Base-by-base conservation (phyloP, 2,888 invertebrate genomes). In the Villa cingulata region DNA sequence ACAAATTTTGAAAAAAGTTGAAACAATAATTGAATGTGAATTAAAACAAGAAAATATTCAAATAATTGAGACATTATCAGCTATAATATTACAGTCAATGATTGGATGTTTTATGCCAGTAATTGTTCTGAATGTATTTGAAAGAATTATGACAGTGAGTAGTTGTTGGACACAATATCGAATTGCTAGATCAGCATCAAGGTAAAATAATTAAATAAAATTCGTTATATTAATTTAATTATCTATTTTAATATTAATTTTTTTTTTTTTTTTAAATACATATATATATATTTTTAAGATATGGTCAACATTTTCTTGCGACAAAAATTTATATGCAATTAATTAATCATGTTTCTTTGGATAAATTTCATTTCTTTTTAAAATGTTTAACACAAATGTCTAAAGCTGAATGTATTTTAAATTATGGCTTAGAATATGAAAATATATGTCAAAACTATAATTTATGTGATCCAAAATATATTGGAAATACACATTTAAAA, bases 291-390 rank as follows among this genome's bases (percentile, higher is more conserved):
- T n/a, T n/a, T 14, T 44, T 54, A 49, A 77, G 79, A 46, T 87
- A 86, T 62, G 86, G 86, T 0, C 88, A 89, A 63, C 86, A 86
- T 59, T 73, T 73, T 43, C 69, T 86, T 20, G 85, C 85, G 0
- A 76, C 80, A 0, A 68, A 70, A 7, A 75, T 87, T 32, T 76
- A 84, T 57, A 68, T 73, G 23, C 72, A 73, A 40, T 66, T 87
- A 27, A 74, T 78, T 3, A 77, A 77, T 41, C 74, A 79, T 54
- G 86, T 86, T 1, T 86, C 88, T 16, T 86, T 87, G 32, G 94
- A 94, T 61, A 83, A 89, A 57, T 78, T 86, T 42, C 86, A 91
- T 60, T 88, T 90, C 61, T 95, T 92, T 85, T 68, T 94, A 45
- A 77, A 81, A 0, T 85, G 87, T 1, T 66, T 95, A n/a, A 76